Conservation (phyloP, 2,797 vertebrate genomes). For the Botia almorhae region DNA sequence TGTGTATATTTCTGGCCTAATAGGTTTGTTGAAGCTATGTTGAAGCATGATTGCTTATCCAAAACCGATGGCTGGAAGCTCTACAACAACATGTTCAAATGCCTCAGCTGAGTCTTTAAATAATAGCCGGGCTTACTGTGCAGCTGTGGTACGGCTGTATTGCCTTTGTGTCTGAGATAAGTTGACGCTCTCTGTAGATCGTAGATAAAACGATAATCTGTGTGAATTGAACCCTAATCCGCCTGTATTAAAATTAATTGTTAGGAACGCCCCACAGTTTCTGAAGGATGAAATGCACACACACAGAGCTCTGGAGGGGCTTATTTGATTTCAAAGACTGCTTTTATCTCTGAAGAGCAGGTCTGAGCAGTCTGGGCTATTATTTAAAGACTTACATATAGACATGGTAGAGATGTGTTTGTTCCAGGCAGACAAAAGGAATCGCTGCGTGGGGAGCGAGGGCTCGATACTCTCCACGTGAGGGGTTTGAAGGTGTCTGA, state of each 20-base stretch:
- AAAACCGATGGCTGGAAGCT: background rate
- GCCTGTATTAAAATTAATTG: slow-evolving; percentile 52
- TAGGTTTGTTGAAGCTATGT: too few relatives aligned
- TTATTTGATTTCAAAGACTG: slow-evolving; percentile 60
- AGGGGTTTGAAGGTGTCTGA: slow-evolving; percentile 32
- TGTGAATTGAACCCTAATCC: slow-evolving; percentile 37
- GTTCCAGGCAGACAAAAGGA: slow-evolving; percentile 53
- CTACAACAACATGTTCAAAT: slow-evolving; percentile 10
- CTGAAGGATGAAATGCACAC: slow-evolving; percentile 37
- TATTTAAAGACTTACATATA: slow-evolving; percentile 36
- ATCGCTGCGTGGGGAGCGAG: background rate
- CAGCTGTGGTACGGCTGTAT: slow-evolving; percentile 18
- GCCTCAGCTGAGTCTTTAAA: slow-evolving; percentile 18
- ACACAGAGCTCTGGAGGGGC: slow-evolving; percentile 20
- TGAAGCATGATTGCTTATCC: too few relatives aligned
- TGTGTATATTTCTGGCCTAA: background rate
- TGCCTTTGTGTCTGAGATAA: slow-evolving; percentile 42
- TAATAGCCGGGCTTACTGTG: slow-evolving; percentile 9
- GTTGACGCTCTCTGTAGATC: slow-evolving; percentile 12
- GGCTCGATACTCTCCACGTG: slow-evolving; percentile 43
- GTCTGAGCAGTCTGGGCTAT: slow-evolving; percentile 33
- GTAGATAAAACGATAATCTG: slow-evolving; percentile 45
- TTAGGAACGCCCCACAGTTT: slow-evolving; percentile 26
- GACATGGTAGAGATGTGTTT: slow-evolving; percentile 36
- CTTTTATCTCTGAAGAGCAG: slow-evolving; percentile 54